These are phyloP conservation scores for Pantherophis alleghaniensis DNA, from an alignment of 2,797 vertebrate species.

Conservation along the genomic window DNA sequence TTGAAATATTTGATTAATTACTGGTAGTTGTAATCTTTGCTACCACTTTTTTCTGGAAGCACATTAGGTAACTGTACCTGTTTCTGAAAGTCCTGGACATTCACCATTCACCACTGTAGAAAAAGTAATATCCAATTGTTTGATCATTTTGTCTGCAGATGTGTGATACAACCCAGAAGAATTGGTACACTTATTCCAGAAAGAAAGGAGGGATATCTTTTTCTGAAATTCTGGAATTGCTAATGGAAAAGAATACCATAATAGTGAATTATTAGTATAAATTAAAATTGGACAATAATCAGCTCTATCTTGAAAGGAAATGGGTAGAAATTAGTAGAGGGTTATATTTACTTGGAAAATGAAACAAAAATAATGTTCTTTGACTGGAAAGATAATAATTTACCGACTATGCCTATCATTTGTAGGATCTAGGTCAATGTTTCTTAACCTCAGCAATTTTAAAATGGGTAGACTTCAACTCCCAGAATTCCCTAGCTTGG, in stretches of 20 bases:
- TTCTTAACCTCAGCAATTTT: neutral
- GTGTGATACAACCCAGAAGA: conserved; percentile 86
- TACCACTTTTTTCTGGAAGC: neutral
- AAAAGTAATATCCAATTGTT: conserved; percentile 83
- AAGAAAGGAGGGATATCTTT: conserved; percentile 80
- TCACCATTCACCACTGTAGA: conserved; percentile 77
- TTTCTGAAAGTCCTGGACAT: conserved; percentile 76
- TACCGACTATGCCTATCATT: neutral
- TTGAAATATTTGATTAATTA: conserved; percentile 11
- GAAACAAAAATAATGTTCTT: conserved; percentile 6
- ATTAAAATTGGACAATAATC: neutral
- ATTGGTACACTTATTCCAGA: conserved; percentile 91
- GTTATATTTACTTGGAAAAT: neutral
- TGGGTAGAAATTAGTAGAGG: rapidly evolving
- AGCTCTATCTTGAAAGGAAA: neutral
- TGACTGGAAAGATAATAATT: neutral
- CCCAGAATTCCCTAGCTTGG: neutral
- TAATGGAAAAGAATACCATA: conserved; percentile 56
- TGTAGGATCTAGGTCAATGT: neutral
- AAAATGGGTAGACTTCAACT: neutral
- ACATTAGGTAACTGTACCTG: conserved; percentile 70
- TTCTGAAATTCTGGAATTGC: conserved; percentile 86
- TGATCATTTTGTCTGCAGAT: conserved; percentile 83
- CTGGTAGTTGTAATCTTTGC: neutral
- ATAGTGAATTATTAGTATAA: neutral